Evolutionary conservation across 2,797 vertebrate species (phyloP).

Genomic region (Ptychobarbus kaznakovi): DNA sequence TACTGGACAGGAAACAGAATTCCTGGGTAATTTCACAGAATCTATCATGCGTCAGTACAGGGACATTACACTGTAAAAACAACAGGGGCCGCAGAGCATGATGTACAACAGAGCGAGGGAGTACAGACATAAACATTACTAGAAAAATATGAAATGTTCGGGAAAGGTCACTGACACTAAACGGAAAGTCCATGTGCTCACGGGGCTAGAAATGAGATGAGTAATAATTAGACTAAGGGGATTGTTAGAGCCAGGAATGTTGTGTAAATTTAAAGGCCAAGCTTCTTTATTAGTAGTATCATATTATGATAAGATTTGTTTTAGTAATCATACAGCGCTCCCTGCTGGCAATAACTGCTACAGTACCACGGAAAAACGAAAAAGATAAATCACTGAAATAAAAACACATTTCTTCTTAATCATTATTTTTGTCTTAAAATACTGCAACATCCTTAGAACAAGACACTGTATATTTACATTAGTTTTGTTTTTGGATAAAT

Average conservation of each 20-base stretch:
- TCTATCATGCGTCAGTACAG: neutral
- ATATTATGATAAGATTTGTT: neutral
- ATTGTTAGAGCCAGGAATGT: neutral
- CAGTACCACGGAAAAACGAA: neutral
- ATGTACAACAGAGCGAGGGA: neutral
- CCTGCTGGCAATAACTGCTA: constrained; percentile 12
- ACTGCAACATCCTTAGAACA: neutral
- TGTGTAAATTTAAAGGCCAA: neutral
- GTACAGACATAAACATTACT: neutral
- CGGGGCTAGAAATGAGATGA: neutral
- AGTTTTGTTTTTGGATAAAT: neutral
- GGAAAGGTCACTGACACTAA: neutral
- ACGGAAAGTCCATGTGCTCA: neutral
- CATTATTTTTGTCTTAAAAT: neutral
- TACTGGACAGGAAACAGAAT: neutral
- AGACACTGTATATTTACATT: neutral
- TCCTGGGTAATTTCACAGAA: neutral
- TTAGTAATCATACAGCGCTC: neutral
- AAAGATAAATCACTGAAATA: neutral
- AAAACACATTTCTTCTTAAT: neutral
- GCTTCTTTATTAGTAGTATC: neutral
- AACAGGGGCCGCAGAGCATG: neutral
- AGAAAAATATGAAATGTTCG: neutral
- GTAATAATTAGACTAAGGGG: neutral
- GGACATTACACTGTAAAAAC: neutral